These are phyloP conservation scores for Drosophila melanogaster DNA, from an alignment of 1,140 invertebrate genomes.

Conservation along the genomic window Release_6_plus_ISO1_MT NT_033779.5:19825001-19825500, in stretches of 20 bases:
- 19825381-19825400: neutral
- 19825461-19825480: neutral
- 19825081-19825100: slow-evolving; percentile 59
- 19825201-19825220: slow-evolving; percentile 49
- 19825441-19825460: neutral
- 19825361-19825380: slow-evolving; percentile 17
- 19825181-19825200: slow-evolving; percentile 42
- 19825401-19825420: neutral
- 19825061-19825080: slow-evolving; percentile 34
- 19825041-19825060: slow-evolving; percentile 16
- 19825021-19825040: slow-evolving; percentile 17
- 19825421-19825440: neutral
- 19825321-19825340: slow-evolving; percentile 52
- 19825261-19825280: slow-evolving; percentile 2
- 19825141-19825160: slow-evolving; percentile 70
- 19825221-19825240: slow-evolving; percentile 49
- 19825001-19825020: slow-evolving; percentile 39
- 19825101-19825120: slow-evolving; percentile 37
- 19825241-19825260: slow-evolving; percentile 3
- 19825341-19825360: slow-evolving; percentile 28
- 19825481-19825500: too few relatives aligned
- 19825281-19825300: neutral
- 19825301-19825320: slow-evolving; percentile 55
- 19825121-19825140: slow-evolving; percentile 76
- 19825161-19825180: slow-evolving; percentile 24